Base-by-base conservation (phyloP, 2,888 invertebrate species). In the Nemotelus nigrinus region DNA sequence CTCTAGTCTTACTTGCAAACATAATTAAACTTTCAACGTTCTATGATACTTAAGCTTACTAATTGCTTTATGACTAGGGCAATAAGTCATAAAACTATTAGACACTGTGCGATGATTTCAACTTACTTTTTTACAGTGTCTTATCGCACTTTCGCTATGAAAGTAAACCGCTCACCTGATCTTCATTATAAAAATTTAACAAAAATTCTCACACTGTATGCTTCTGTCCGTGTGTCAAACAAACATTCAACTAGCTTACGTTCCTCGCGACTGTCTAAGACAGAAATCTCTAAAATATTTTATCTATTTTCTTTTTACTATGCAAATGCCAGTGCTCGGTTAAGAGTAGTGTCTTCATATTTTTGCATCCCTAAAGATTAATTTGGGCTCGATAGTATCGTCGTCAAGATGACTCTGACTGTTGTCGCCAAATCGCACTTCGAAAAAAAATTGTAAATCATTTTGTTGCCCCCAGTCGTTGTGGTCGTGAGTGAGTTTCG, bases 331-430 rank as follows among this genome's bases (percentile, higher is more conserved):
- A 43, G 3, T 10, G 63, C 25, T 25, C 57, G 10, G 25, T 57
- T 57, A 25, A 43, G n/a, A 7, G 63, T 63, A 70, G 70, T 70
- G 55, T 55, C 70, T 68, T 48, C 48, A 25, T 25, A 67, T 41
- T 5, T n/a, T 53, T 55, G 55, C 70, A 70, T 53, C 55, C 3
- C 44, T 70, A 10, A 70, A 39, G 70, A 70, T 70, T 70, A 25
- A 70, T 70, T n/a, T 55, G 43, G 70, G 41, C 70, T 70, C 70
- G 70, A 70, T 70, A 55, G 39, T 25, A 55, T 47, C 55, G 8
- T 55, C 50, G 41, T 43, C 39, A 50, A 50, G 10, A 55, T 70
- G 68, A 25, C 10, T 57, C 47, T 41, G 70, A 55, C 70, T 53
- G 44, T 43, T 67, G 10, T 53, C 70, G 44, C 55, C 43, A 53